Evolutionary conservation across 2,797 vertebrate genomes (phyloP).

Genomic region (Sorex maritimensis): DNA sequence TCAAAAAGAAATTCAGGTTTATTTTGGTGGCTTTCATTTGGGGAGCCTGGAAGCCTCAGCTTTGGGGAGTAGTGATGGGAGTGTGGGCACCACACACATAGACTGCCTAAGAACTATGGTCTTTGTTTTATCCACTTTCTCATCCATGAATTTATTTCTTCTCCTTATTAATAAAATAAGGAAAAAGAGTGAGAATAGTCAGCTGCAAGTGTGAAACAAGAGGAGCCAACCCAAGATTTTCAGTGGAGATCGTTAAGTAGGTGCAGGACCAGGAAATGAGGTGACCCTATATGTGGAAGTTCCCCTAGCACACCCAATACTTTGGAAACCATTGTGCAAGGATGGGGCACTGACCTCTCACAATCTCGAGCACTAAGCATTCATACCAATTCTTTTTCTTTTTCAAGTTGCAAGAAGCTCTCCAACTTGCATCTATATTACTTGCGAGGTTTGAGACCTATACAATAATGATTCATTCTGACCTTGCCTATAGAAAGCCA

Average conservation of each 20-base stretch:
- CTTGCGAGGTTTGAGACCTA: slow-evolving; percentile 35
- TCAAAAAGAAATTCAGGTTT: background rate
- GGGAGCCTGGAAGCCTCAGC: background rate
- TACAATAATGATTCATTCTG: slow-evolving; percentile 52
- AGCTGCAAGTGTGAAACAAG: background rate
- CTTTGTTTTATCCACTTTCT: background rate
- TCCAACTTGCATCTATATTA: background rate
- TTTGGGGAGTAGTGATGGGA: background rate
- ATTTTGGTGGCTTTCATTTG: slow-evolving; percentile 10
- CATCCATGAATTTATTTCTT: background rate
- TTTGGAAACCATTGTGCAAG: background rate
- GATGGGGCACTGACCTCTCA: background rate
- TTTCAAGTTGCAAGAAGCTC: background rate
- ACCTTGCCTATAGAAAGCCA: slow-evolving; percentile 12
- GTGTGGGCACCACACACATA: background rate
- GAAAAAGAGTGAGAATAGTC: background rate
- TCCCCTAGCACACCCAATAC: background rate
- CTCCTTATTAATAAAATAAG: slow-evolving; percentile 36
- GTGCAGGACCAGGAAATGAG: background rate
- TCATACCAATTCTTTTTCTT: background rate
- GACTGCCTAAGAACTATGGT: background rate
- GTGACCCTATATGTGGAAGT: background rate
- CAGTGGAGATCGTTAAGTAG: background rate
- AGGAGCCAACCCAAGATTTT: background rate
- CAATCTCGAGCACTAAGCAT: background rate